These are phyloP conservation scores for Thalassarche chlororhynchos DNA, from an alignment of 2,113 vertebrate species.

Conservation along the genomic window DNA sequence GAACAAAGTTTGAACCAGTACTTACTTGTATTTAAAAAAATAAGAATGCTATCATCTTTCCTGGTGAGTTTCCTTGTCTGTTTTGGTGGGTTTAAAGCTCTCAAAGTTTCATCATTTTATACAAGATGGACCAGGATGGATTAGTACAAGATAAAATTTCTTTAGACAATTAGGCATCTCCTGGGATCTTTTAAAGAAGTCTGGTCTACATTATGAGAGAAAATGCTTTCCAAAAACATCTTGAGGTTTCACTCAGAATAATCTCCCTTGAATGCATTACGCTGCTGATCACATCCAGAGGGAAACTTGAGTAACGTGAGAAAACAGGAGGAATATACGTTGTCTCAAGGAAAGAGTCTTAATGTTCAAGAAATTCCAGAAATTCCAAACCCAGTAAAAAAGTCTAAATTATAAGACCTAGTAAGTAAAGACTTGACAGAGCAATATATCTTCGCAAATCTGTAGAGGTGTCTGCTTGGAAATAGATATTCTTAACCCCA, in stretches of 20 bases:
- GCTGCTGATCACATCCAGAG: not conserved
- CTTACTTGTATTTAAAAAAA: not conserved
- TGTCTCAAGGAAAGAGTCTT: not conserved
- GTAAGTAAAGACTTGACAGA: not conserved
- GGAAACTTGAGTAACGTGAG: not conserved
- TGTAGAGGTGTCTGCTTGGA: not conserved
- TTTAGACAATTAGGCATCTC: not conserved
- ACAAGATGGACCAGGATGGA: not conserved
- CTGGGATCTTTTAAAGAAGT: not conserved
- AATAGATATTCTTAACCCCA: not conserved
- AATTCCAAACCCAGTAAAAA: not conserved
- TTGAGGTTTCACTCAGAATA: not conserved
- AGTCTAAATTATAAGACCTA: not conserved
- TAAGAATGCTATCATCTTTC: not conserved
- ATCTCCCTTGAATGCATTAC: not conserved
- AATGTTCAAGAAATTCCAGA: not conserved
- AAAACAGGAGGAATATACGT: not conserved
- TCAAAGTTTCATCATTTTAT: not conserved
- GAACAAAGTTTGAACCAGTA: not conserved
- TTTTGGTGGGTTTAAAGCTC: not conserved
- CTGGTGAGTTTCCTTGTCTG: not conserved
- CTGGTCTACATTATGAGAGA: not conserved
- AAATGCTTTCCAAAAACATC: not conserved
- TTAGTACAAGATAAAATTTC: not conserved
- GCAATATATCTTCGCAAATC: not conserved